Conservation (phyloP, 2,797 vertebrate genomes). For the Gymnoscopelus braueri region DNA sequence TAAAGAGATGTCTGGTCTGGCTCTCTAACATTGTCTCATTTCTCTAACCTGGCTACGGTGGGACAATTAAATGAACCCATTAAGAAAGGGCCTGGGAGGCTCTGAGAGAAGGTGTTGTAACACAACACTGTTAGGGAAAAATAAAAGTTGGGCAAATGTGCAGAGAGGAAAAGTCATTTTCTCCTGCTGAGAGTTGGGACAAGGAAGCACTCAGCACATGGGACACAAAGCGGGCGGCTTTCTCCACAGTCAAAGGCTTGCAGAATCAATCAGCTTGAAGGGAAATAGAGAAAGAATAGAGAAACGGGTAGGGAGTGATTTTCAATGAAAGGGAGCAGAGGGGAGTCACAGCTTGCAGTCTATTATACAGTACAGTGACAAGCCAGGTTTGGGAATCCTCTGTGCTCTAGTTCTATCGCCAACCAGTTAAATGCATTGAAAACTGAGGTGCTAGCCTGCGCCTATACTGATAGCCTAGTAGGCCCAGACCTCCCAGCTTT, state of each 20-base stretch:
- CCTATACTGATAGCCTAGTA: not conserved
- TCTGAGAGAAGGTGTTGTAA: constrained; percentile 36
- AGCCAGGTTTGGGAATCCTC: constrained; percentile 58
- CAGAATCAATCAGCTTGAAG: constrained; percentile 47
- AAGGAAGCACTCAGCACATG: constrained; percentile 9
- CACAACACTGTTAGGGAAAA: constrained; percentile 14
- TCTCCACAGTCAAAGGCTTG: constrained; percentile 33
- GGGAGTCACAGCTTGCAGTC: constrained; percentile 47
- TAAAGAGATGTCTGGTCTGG: constrained; percentile 44
- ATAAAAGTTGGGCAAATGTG: not conserved
- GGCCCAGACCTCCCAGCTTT: constrained; percentile 1
- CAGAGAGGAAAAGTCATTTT: constrained; percentile 5
- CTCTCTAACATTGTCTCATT: constrained; percentile 44
- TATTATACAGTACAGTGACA: constrained; percentile 48
- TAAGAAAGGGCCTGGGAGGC: constrained; percentile 48
- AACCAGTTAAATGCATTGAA: constrained; percentile 42
- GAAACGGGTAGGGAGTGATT: not conserved
- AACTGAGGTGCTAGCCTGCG: constrained; percentile 23
- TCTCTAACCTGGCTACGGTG: constrained; percentile 50
- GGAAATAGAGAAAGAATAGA: constrained; percentile 44
- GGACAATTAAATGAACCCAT: constrained; percentile 68
- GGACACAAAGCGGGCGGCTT: constrained; percentile 31
- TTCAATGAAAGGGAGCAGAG: constrained; percentile 7
- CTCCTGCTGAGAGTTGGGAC: not conserved
- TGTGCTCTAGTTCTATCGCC: constrained; percentile 49